Conservation (phyloP, 2,888 invertebrate genomes). For the Lampropteryx suffumata region DNA sequence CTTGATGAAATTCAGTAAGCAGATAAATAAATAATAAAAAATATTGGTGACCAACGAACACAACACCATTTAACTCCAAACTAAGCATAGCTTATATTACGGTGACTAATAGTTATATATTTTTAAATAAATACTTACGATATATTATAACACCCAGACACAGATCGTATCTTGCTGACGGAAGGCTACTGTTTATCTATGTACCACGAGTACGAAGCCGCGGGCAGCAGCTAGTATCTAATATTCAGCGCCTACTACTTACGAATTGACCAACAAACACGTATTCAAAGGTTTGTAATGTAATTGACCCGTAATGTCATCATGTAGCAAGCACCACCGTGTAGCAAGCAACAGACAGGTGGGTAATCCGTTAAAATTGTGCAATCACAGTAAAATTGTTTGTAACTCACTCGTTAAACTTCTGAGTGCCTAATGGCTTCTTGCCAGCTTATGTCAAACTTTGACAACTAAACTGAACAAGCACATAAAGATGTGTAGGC, state of each 20-base stretch:
- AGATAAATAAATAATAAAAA: too few relatives aligned
- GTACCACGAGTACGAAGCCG: too few relatives aligned
- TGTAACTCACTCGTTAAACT: slow-evolving; percentile 31
- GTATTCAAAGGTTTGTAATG: slow-evolving; percentile 14
- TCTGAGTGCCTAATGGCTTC: slow-evolving; percentile 36
- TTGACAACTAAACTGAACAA: slow-evolving; percentile 29
- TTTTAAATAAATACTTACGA: too few relatives aligned
- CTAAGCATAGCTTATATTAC: too few relatives aligned
- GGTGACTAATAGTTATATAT: too few relatives aligned
- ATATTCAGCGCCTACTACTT: neutral
- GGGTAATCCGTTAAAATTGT: slow-evolving; percentile 29
- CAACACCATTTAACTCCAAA: too few relatives aligned
- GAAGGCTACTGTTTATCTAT: too few relatives aligned
- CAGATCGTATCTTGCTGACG: too few relatives aligned
- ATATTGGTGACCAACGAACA: too few relatives aligned
- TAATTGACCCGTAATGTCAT: slow-evolving; percentile 14
- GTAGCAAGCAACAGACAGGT: slow-evolving; percentile 16
- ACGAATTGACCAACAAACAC: slow-evolving; percentile 18
- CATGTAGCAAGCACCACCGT: slow-evolving; percentile 5
- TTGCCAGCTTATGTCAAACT: slow-evolving; percentile 34
- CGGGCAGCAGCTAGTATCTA: neutral
- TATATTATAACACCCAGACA: too few relatives aligned
- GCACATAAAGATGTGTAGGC: neutral
- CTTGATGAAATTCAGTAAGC: too few relatives aligned
- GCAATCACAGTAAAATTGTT: slow-evolving; percentile 34